Percentiles rank a stretch among this genome's conserved stretches.
Conservation (phyloP, 2,797 vertebrate genomes). For the Onychomys arenicola region DNA sequence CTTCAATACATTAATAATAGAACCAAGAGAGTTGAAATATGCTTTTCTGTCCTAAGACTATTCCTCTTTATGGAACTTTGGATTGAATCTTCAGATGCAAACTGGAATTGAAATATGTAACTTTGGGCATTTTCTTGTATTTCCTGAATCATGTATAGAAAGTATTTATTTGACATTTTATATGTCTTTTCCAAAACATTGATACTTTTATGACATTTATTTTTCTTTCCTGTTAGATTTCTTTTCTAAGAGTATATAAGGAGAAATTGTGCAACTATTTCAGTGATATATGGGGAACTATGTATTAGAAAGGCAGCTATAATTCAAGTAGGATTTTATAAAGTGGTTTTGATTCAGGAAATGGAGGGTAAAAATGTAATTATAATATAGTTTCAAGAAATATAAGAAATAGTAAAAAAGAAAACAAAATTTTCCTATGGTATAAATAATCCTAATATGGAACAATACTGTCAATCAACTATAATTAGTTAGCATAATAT, state of each 20-base stretch:
- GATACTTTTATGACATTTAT: neutral
- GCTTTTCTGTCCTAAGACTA: neutral
- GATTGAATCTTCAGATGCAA: neutral
- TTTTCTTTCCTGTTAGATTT: neutral
- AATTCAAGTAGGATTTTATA: neutral
- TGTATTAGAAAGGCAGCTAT: neutral
- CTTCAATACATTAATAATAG: neutral
- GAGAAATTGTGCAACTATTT: neutral
- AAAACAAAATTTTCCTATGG: neutral
- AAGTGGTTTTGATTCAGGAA: neutral
- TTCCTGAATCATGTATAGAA: neutral
- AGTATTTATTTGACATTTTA: neutral
- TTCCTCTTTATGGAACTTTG: neutral
- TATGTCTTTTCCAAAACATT: neutral
- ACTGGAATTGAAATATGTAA: neutral
- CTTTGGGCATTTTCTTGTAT: neutral
- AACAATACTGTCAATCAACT: neutral
- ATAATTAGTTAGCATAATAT: neutral
- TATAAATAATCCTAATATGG: neutral
- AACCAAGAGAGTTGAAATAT: neutral
- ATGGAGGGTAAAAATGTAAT: neutral
- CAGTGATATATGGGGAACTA: neutral
- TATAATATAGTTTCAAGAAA: neutral
- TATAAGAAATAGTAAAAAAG: neutral
- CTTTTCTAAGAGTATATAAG: neutral